Evolutionary conservation across 2,888 invertebrate genomes (phyloP).

Genomic region (Cataglyphis livida): DNA sequence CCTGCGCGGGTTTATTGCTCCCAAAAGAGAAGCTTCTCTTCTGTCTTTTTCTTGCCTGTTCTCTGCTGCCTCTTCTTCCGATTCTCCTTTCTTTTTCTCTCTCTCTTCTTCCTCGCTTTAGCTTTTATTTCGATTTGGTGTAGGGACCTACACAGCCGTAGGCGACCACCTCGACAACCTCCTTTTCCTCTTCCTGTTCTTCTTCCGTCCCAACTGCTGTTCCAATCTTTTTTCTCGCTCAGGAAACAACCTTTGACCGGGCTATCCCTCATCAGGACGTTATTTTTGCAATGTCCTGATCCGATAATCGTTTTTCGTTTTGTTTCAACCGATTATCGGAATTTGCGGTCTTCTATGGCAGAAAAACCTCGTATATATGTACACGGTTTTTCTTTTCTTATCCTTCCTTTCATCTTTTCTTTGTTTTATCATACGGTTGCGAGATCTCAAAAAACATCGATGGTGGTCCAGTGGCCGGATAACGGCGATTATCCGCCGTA

Average conservation of each 20-base stretch:
- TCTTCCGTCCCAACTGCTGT: constrained; percentile 60
- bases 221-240: constrained; percentile 48
- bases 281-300: constrained; percentile 42
- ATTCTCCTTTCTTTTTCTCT: constrained; percentile 55
- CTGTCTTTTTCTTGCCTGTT: constrained; percentile 26
- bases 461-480: constrained; percentile 60
- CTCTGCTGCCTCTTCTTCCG: not conserved
- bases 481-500: constrained; percentile 55
- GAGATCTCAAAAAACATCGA: constrained; percentile 50
- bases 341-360: constrained; percentile 18
- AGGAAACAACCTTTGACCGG: constrained; percentile 57
- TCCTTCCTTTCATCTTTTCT: constrained; percentile 6
- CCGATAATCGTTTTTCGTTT: constrained; percentile 55
- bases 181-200: constrained; percentile 59
- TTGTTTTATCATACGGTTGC: constrained; percentile 1
- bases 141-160: constrained; percentile 23
- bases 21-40: constrained; percentile 65
- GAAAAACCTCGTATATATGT: constrained; percentile 30
- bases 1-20: constrained; percentile 77
- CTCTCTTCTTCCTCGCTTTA: constrained; percentile 50
- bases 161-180: constrained; percentile 57
- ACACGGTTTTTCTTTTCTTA: not conserved
- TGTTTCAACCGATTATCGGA: constrained; percentile 34
- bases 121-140: constrained; percentile 49
- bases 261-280: constrained; percentile 52